A percentile compares a stretch with the other conserved stretches of the same genome.
phyloP scores from a whole-genome alignment of 2,888 invertebrate species.

The Gymnosoma rotundatum region DNA sequence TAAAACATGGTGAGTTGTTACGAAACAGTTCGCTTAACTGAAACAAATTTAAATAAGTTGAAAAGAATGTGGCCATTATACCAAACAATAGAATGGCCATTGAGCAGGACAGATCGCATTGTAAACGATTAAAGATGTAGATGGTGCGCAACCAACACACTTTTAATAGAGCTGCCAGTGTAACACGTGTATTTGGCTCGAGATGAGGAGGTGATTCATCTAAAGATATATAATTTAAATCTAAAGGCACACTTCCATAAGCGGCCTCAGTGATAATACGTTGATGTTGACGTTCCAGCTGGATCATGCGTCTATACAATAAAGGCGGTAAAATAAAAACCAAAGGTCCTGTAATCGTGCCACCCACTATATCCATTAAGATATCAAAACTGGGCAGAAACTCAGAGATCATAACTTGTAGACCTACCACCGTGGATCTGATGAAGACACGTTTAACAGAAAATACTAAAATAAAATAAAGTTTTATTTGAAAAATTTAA shows the following conservation, averaged over 20 bases:
- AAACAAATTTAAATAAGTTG: conserved; percentile 88
- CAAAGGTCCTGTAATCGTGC: conserved; percentile 91
- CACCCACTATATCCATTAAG: conserved; percentile 93
- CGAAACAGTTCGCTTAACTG: conserved; percentile 86
- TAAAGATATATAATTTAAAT: conserved; percentile 78
- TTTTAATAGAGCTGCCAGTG: conserved; percentile 47
- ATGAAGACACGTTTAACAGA: conserved; percentile 88
- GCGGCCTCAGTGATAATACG: conserved; percentile 79
- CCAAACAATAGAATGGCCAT: conserved; percentile 86
- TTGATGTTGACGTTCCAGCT: conserved; percentile 82
- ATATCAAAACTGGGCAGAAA: conserved; percentile 92
- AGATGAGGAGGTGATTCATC: conserved; percentile 74
- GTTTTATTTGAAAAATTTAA: too few species aligned
- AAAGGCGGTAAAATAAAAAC: conserved; percentile 93
- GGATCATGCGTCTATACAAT: conserved; percentile 88
- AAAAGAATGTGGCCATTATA: conserved; percentile 85
- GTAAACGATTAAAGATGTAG: conserved; percentile 74
- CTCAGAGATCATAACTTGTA: conserved; percentile 90
- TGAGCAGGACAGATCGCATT: conserved; percentile 84
- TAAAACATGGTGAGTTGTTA: conserved; percentile 89
- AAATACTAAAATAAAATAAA: conserved; percentile 85
- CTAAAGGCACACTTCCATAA: conserved; percentile 79
- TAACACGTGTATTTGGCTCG: conserved; percentile 25
- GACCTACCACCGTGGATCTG: conserved; percentile 87
- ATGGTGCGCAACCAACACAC: conserved; percentile 74